These are phyloP conservation scores for Electrona antarctica DNA, from an alignment of 2,113 vertebrate species.

Conservation along the genomic window DNA sequence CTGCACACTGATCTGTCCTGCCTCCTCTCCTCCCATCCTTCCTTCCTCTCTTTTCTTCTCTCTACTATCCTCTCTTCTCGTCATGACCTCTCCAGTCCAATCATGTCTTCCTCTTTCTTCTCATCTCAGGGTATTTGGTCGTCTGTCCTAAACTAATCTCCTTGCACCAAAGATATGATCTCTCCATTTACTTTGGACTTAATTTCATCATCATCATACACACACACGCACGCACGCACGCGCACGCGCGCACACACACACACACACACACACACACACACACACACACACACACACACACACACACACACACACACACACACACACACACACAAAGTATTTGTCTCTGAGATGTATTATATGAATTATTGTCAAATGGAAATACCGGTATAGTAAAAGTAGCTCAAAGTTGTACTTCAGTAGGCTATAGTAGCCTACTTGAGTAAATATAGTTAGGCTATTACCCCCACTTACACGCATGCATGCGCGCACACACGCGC, in stretches of 20 bases:
- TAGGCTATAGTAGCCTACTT: no score
- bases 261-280: constrained; percentile 12
- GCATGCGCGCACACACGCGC: no score
- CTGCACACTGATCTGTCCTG: not conserved
- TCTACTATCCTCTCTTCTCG: not conserved
- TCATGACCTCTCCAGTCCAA: constrained; percentile 40
- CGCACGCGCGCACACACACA: not conserved
- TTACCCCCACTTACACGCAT: no score
- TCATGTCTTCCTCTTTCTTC: not conserved
- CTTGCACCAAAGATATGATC: constrained; percentile 36
- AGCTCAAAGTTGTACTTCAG: no score
- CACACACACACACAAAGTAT: no score
- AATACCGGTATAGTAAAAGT: no score
- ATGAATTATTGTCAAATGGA: no score
- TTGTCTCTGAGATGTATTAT: no score
- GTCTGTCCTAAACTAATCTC: constrained; percentile 10
- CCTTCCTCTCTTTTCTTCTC: not conserved
- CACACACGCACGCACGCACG: not conserved
- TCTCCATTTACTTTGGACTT: constrained; percentile 52
- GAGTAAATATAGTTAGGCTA: no score
- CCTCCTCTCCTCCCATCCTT: not conserved
- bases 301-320: constrained; percentile 21
- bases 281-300: constrained; percentile 13
- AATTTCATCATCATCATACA: constrained; percentile 34
- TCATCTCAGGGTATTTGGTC: constrained; percentile 39